Conservation (phyloP, 2,797 vertebrate genomes). For the Halcyon smyrnensis region DNA sequence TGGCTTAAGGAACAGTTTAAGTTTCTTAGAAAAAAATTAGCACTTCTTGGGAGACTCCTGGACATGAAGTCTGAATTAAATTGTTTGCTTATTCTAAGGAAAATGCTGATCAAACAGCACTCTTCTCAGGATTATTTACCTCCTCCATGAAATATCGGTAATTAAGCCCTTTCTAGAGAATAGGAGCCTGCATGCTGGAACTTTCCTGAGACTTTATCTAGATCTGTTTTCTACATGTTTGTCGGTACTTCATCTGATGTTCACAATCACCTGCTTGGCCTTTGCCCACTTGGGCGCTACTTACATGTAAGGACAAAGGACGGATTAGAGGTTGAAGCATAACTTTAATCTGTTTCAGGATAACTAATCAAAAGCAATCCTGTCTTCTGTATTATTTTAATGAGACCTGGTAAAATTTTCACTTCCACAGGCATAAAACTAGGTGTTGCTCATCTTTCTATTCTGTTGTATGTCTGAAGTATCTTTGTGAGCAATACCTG, state of each 20-base stretch:
- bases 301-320: not conserved
- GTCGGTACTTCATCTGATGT: not conserved
- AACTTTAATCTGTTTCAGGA: not conserved
- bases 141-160: not conserved
- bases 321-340: not conserved
- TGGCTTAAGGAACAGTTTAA: not conserved
- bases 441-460: not conserved
- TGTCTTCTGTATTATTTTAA: not conserved
- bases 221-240: not conserved
- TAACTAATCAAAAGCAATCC: not conserved
- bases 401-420: not conserved
- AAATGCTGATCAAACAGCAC: not conserved
- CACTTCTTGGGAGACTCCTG: not conserved
- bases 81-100: not conserved
- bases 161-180: not conserved
- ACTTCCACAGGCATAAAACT: not conserved
- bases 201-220: not conserved
- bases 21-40: not conserved
- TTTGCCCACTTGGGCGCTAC: not conserved
- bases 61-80: not conserved
- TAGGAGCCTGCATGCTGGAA: not conserved
- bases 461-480: not conserved
- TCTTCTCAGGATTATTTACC: not conserved
- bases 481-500: not conserved
- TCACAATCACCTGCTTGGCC: not conserved